Evolutionary conservation across 2,113 vertebrate species (phyloP).

Genomic region (Ptychochromis oligacanthus): DNA sequence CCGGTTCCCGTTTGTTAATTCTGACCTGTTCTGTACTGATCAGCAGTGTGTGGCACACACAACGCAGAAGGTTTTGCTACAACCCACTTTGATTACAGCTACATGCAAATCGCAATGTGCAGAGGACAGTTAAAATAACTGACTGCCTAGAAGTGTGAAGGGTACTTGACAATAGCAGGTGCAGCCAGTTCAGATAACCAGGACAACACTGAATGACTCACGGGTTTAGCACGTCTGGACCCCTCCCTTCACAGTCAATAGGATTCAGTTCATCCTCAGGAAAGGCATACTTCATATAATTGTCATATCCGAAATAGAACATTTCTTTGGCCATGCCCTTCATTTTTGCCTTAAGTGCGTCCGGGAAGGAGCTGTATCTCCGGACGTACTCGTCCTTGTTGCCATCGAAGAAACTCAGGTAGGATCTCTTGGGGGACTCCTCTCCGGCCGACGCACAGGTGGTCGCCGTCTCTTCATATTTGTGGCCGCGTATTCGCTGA

Average conservation of each 20-base stretch:
- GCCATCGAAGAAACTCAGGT: constrained; percentile 77
- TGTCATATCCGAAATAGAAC: constrained; percentile 97
- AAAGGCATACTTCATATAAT: constrained; percentile 97
- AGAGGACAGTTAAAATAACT: constrained; percentile 19
- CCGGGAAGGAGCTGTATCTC: constrained; percentile 88
- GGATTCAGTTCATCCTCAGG: constrained; percentile 96
- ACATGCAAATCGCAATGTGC: constrained; percentile 5
- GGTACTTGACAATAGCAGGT: neutral
- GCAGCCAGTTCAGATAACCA: neutral
- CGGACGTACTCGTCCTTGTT: constrained; percentile 87
- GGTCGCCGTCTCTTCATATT: constrained; percentile 50
- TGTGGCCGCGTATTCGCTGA: constrained; percentile 50
- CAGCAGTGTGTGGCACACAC: neutral
- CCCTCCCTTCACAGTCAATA: constrained; percentile 91
- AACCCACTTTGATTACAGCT: neutral
- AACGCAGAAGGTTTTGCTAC: neutral
- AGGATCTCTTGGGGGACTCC: constrained; percentile 66
- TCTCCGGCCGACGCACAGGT: constrained; percentile 59
- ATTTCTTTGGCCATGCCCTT: constrained; percentile 90
- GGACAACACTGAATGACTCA: constrained; percentile 77
- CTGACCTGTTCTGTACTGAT: neutral
- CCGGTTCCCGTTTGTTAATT: neutral
- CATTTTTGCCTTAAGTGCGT: constrained; percentile 85
- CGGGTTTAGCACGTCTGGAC: constrained; percentile 92
- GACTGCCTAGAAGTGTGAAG: neutral